Conservation (phyloP, 2,113 vertebrate genomes). For the Emydura subglobosa region DNA sequence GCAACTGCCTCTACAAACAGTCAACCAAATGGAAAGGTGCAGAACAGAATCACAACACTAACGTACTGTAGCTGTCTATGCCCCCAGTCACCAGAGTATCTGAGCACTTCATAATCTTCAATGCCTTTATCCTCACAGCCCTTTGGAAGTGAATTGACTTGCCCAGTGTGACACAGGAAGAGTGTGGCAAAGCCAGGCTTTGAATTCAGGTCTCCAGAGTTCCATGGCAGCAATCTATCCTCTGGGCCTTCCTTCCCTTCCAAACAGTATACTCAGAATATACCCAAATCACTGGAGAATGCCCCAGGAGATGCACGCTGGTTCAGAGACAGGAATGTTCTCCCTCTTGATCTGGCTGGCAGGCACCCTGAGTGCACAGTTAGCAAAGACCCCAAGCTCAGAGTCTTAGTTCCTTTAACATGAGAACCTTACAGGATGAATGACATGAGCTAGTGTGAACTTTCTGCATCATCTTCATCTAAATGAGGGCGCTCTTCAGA, state of each 20-base stretch:
- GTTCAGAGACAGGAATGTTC: not conserved
- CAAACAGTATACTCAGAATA: not conserved
- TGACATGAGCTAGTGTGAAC: fast-evolving
- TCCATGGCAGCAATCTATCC: fast-evolving
- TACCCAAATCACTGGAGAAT: not conserved
- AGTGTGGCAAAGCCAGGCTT: not conserved
- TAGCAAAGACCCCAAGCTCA: not conserved
- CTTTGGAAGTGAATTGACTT: not conserved
- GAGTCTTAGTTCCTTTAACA: not conserved
- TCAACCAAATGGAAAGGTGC: too few relatives aligned
- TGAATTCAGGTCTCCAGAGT: not conserved
- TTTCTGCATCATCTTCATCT: not conserved
- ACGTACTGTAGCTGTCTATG: not conserved
- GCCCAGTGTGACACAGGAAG: not conserved
- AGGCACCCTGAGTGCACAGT: not conserved
- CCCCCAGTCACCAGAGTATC: too few relatives aligned
- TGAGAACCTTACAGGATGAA: not conserved
- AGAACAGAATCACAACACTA: not conserved
- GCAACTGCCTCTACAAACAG: not conserved
- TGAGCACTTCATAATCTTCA: not conserved
- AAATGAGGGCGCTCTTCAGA: not conserved
- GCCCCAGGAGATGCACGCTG: not conserved
- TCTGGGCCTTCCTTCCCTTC: not conserved
- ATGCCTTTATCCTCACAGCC: not conserved
- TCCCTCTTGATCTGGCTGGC: not conserved